Evolutionary conservation across 2,888 invertebrate species (phyloP), one percentile per base, ranked within the genome.

Genomic region (Dasypolia templi): DNA sequence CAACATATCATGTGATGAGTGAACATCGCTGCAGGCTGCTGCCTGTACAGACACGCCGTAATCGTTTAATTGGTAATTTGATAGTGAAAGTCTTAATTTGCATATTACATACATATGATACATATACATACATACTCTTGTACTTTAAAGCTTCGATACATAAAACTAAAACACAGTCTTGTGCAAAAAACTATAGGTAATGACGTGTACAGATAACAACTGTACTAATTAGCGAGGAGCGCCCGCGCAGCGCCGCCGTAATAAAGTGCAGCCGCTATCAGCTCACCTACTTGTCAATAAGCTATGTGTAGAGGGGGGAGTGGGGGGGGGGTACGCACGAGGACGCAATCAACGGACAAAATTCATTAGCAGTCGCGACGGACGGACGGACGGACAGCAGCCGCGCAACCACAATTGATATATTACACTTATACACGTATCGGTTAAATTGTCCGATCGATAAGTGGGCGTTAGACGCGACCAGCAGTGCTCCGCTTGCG

Each of bases 391-490:
- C 89, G 87, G 89, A 86, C 90, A 86, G 88, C 89, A 86, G 88
- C 87, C 86, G 86, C 82, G 84, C 84, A 78, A 77, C 75, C 84
- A 82, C 87, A 72, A 87, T 91, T 93, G 93, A 94, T 94, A 94
- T 94, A 94, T 93, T 92, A 92, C 92, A 91, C 91, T 90, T 89
- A 91, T 89, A 90, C 91, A 90, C 92, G 93, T 91, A 93, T 92
- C 94, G 91, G 91, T 90, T 93, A 92, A 94, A 94, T 93, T 93
- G 94, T 92, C 91, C 91, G 90, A 87, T 91, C 92, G 95, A 94
- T 94, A 95, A 94, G 95, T 95, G 94, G 95, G 95, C 95, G 95
- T 89, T 92, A 87, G 92, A 90, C 88, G 81, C 84, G 76, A 64
- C 76, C 76, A 84, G 71, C 72, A 62, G 65, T 76, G 69, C 76